A percentile compares a stretch with the other conserved stretches of the same genome.
Evolutionary conservation across 2,113 vertebrate genomes (phyloP).

Genomic region (Chitala chitala): DNA sequence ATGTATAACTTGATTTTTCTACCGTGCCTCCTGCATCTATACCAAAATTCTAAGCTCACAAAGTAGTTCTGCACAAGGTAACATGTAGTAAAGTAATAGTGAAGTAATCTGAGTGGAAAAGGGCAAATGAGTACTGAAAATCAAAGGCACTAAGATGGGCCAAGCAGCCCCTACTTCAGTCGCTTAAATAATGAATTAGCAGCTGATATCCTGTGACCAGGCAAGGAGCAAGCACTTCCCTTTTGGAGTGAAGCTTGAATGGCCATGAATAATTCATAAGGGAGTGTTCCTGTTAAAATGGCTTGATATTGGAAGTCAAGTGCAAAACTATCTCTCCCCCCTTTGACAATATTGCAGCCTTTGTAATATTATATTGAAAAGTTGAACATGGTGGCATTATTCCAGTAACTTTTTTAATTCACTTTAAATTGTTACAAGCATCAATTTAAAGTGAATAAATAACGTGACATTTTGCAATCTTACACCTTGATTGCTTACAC

Average conservation of each 20-base stretch:
- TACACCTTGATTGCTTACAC: background rate
- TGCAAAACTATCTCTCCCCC: conserved; percentile 91
- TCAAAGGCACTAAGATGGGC: conserved; percentile 60
- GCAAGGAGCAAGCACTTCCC: conserved; percentile 95
- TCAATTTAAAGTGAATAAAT: background rate
- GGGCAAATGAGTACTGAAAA: conserved; percentile 72
- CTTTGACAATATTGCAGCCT: conserved; percentile 84
- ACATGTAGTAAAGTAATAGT: conserved; percentile 29
- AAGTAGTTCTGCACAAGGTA: conserved; percentile 24
- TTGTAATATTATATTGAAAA: conserved; percentile 58
- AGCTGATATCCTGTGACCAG: conserved; percentile 94
- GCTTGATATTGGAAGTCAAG: conserved; percentile 96
- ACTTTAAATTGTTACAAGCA: conserved; percentile 11
- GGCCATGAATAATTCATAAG: conserved; percentile 97
- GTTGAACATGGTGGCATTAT: conserved; percentile 50
- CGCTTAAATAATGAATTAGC: conserved; percentile 99
- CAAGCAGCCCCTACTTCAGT: conserved; percentile 80
- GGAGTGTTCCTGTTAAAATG: conserved; percentile 94
- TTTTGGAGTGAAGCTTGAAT: conserved; percentile 93
- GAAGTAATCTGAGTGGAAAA: conserved; percentile 38
- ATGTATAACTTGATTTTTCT: too few species aligned
- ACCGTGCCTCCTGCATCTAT: background rate
- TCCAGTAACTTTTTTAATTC: conserved; percentile 21
- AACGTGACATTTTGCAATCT: background rate
- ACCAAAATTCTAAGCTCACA: background rate